Base-by-base conservation (phyloP, 2,797 vertebrate species). In the Liparis tanakae region DNA sequence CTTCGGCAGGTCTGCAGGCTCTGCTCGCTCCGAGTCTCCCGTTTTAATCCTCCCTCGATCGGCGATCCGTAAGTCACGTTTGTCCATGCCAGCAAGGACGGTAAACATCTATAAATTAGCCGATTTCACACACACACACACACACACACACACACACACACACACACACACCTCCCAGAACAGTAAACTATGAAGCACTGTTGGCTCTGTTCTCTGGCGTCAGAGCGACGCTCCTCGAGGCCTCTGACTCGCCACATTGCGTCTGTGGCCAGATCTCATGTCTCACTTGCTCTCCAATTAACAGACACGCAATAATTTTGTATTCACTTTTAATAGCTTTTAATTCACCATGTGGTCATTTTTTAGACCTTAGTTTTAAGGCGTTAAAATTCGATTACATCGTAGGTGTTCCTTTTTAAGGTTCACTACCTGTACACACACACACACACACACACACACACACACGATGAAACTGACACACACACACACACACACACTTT, bases 201-300 rank as follows among this genome's bases (percentile, higher is more conserved):
- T n/a, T 72, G 59, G 63, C 73, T 78, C 20, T 0, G 22, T 62
- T 79, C 79, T 60, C 67, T 48, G 67, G 71, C 74, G 54, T 71
- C 12, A 51, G 9, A 72, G 15, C 54, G 30, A 48, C 70, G 65
- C 7, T 69, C 33, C 62, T 65, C 22, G 36, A 66, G 13, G 66
- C 63, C 30, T 30, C 30, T 33, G 57, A 53, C 64, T 80, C 43
- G 6, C 61, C 68, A 72, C 14, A 58, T 73, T 65, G 79, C 73
- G 62, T 66, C 65, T 80, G 67, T 34, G 57, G 30, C 73, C 63
- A 17, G 73, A 48, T 72, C 41, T 37, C 30, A 22, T 57, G 7
- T 65, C 70, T 67, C 46, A 54, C 58, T 14, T 12, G 0, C 4
- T 62, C 74, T 70, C 33, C 25, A 56, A 76, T 36, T 10, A 44